These are phyloP conservation scores for Sceliomorpha sp. DNA, from an alignment of 2,888 invertebrate genomes.

Conservation along the genomic window DNA sequence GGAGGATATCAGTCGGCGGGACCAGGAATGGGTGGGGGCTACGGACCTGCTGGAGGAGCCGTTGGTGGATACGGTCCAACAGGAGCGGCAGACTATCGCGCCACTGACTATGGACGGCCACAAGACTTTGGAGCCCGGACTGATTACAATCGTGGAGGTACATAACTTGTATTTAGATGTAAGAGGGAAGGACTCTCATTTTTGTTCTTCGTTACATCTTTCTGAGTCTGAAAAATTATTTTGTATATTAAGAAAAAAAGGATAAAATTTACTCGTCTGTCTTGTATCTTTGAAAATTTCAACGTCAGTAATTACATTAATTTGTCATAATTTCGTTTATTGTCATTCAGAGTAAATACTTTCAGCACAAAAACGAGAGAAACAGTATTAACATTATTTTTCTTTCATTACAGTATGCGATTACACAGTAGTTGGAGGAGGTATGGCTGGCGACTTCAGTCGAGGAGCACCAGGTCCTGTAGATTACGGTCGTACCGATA, in stretches of 20 bases:
- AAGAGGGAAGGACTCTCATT: conserved; percentile 30
- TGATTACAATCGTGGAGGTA: conserved; percentile 71
- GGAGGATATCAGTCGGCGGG: conserved; percentile 74
- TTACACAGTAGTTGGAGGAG: conserved; percentile 68
- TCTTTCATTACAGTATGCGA: conserved; percentile 61
- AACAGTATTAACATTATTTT: conserved; percentile 55
- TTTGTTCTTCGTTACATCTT: background rate
- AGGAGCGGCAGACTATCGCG: conserved; percentile 73
- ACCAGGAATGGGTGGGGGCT: conserved; percentile 75
- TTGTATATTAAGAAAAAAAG: too few relatives aligned
- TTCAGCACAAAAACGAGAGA: too few relatives aligned
- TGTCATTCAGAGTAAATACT: too few relatives aligned
- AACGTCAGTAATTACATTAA: too few relatives aligned
- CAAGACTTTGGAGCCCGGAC: conserved; percentile 74
- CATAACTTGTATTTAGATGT: too few relatives aligned
- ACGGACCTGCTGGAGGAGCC: conserved; percentile 75
- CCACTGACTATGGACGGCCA: conserved; percentile 74
- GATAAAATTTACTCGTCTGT: too few relatives aligned
- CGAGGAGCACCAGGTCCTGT: conserved; percentile 75
- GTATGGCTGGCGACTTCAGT: conserved; percentile 76
- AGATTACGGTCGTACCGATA: conserved; percentile 77
- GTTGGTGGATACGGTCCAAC: conserved; percentile 76
- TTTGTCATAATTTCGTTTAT: too few relatives aligned
- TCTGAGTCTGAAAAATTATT: too few relatives aligned
- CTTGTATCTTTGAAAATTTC: too few relatives aligned